These are phyloP conservation scores for Athalia circularis DNA, from an alignment of 2,888 invertebrate genomes.

Conservation along the genomic window DNA sequence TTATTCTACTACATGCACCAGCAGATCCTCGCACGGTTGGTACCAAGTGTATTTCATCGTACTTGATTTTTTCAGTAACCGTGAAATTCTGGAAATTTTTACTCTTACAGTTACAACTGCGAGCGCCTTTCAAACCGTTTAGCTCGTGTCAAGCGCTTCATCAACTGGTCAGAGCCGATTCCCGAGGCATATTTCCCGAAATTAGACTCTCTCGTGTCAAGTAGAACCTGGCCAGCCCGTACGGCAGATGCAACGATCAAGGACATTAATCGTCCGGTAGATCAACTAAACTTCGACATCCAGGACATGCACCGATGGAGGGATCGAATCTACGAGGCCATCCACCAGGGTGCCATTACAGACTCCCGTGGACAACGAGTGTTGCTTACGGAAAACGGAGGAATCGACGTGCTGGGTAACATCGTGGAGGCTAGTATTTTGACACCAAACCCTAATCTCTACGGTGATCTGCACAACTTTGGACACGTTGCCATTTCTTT, in stretches of 20 bases:
- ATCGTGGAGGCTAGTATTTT: slow-evolving; percentile 85
- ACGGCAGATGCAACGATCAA: slow-evolving; percentile 76
- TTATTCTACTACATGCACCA: slow-evolving; percentile 89
- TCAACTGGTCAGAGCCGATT: slow-evolving; percentile 82
- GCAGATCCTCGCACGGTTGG: slow-evolving; percentile 80
- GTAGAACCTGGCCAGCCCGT: slow-evolving; percentile 85
- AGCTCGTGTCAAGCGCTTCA: slow-evolving; percentile 79
- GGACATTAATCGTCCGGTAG: slow-evolving; percentile 82
- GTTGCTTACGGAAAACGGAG: slow-evolving; percentile 80
- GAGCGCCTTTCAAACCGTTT: slow-evolving; percentile 86
- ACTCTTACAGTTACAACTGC: slow-evolving; percentile 80
- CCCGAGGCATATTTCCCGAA: slow-evolving; percentile 90
- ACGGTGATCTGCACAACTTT: slow-evolving; percentile 89
- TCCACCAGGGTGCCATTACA: slow-evolving; percentile 79
- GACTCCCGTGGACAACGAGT: slow-evolving; percentile 78
- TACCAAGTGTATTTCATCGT: slow-evolving; percentile 47
- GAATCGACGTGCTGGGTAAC: slow-evolving; percentile 88
- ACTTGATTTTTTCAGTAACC: slow-evolving; percentile 21
- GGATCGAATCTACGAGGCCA: slow-evolving; percentile 83
- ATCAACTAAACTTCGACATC: slow-evolving; percentile 81
- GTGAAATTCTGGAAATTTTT: background rate
- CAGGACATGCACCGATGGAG: slow-evolving; percentile 86
- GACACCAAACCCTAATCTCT: slow-evolving; percentile 82
- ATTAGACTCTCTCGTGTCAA: slow-evolving; percentile 85
- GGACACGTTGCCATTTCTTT: slow-evolving; percentile 87